These are phyloP conservation scores for Damaliscus lunatus DNA, from an alignment of 2,113 vertebrate species.

Conservation along the genomic window DNA sequence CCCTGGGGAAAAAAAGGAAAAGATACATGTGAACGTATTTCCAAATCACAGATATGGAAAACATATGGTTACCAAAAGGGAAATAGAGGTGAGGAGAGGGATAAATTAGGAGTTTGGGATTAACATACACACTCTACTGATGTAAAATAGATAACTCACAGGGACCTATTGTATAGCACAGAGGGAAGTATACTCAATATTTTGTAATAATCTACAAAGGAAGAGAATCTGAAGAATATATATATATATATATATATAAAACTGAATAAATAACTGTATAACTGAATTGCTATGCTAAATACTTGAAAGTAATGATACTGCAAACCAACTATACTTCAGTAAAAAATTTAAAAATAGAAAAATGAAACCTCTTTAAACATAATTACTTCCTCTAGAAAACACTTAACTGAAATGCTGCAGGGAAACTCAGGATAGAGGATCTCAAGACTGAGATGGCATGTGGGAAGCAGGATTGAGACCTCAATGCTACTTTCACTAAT, in stretches of 20 bases:
- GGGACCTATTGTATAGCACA: neutral
- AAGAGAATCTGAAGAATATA: neutral
- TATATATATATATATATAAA: neutral
- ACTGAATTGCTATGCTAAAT: neutral
- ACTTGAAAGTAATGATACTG: neutral
- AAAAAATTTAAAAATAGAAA: neutral
- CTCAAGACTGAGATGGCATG: neutral
- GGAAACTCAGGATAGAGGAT: neutral
- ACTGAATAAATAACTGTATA: neutral
- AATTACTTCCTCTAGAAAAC: neutral
- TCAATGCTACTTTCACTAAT: neutral
- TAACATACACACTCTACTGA: neutral
- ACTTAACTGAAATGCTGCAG: neutral
- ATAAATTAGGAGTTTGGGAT: neutral
- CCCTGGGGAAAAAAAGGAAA: rapidly evolving
- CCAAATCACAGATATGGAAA: neutral
- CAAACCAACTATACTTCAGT: neutral
- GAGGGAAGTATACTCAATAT: neutral
- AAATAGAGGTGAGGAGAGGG: neutral
- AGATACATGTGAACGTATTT: neutral
- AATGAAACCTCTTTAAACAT: neutral
- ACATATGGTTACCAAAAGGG: neutral
- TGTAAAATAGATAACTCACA: neutral
- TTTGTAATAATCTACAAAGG: neutral
- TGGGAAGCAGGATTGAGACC: neutral